These are phyloP conservation scores for Mugil cephalus DNA, from an alignment of 2,113 vertebrate species.

Conservation along the genomic window DNA sequence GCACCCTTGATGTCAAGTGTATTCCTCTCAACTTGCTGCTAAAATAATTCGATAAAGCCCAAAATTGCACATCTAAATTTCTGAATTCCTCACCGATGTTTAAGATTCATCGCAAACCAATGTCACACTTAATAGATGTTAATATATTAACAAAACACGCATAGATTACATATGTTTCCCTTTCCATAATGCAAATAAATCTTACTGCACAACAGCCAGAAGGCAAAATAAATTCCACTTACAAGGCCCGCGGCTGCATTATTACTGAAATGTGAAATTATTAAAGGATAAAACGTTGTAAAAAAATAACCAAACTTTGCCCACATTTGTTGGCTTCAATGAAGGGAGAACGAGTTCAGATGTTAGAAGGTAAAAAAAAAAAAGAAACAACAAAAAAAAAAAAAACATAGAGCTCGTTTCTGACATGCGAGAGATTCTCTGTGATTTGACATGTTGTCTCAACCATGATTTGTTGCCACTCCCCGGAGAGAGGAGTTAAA, in stretches of 20 bases:
- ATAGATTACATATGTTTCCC: not conserved
- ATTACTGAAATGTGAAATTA: conserved; percentile 18
- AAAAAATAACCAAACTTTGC: conserved; percentile 52
- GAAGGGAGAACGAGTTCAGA: conserved; percentile 39
- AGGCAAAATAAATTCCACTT: not conserved
- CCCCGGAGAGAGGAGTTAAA: conserved; percentile 77
- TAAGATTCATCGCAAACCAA: too few species aligned
- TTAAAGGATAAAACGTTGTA: conserved; percentile 34
- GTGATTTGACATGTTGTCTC: conserved; percentile 83
- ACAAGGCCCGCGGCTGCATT: not conserved
- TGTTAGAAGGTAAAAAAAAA: conserved; percentile 21
- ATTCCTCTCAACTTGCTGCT: conserved; percentile 44
- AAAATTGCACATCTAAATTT: too few species aligned
- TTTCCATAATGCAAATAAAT: too few species aligned
- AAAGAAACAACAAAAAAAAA: too few species aligned
- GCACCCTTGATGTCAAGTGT: conserved; percentile 43
- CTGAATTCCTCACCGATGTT: too few species aligned
- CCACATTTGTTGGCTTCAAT: conserved; percentile 25
- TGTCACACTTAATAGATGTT: too few species aligned
- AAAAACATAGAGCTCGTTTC: conserved; percentile 44
- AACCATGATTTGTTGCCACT: conserved; percentile 81
- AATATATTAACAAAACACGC: not conserved
- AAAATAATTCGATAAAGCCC: conserved; percentile 32
- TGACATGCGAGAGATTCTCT: conserved; percentile 64
- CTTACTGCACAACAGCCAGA: not conserved